Evolutionary conservation across 2,888 invertebrate genomes (phyloP), one percentile per base, ranked within the genome.

Genomic region (Theretra japonica): DNA sequence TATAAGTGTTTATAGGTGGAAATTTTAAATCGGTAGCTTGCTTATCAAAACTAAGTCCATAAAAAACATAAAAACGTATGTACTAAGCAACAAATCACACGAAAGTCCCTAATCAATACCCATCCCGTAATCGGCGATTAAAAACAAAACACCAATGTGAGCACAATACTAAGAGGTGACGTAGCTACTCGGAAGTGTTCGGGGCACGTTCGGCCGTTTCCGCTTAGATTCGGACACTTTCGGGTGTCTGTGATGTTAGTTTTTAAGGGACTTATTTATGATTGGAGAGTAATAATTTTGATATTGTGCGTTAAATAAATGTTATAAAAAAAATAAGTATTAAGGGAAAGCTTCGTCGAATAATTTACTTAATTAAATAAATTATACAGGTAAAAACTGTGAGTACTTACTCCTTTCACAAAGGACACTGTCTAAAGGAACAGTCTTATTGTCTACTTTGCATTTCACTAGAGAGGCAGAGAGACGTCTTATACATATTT

Each of bases 191-290:
- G 86, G 88, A 86, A 88, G 87, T 82, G 80, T 77, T 79, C 77
- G 80, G 70, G 73, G 80, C 90, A 90, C 88, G 90, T 90, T 83
- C 85, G 79, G 74, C 79, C 83, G 79, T 86, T 88, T 91, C 91
- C 91, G 89, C 74, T 81, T 74, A 74, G 76, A 78, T 88, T 88
- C 83, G 83, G 81, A 80, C 79, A 75, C 74, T 72, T 74, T 79
- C 73, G 50, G 75, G 79, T 86, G 81, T 65, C 83, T 81, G 82
- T 75, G 71, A 25, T 4, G 7, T n/a, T 53, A 28, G 23, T 57
- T 50, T 48, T 48, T 28, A 5, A 7, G 59, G 76, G 74, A 58
- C 58, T 57, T 70, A 8, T 25, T 50, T 6, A 11, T 28, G 25
- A 5, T 15, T n/a, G 4, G 11, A 1, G 41, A 11, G 41, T 41